Evolutionary conservation across 30 jellyfish, hydroid and myxozoan species (phyloP).

Genomic region (Turritopsis dohrnii): DNA sequence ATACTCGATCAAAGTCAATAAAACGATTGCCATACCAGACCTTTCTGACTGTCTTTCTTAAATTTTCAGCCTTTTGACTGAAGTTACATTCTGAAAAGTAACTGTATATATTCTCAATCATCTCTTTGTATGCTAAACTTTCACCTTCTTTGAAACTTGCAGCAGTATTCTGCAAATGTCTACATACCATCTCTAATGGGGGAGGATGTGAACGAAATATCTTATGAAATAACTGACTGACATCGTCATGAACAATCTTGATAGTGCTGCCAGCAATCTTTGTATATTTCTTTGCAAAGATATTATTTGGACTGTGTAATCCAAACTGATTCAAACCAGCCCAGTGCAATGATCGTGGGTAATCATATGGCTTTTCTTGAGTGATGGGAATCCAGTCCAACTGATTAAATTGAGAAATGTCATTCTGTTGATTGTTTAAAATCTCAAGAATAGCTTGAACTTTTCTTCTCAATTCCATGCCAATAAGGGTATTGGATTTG

Average conservation of each 20-base stretch:
- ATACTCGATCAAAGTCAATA: background rate
- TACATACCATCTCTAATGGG: background rate
- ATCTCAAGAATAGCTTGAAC: background rate
- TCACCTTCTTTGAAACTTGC: conserved; percentile 4
- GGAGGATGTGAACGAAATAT: background rate
- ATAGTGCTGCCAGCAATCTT: conserved; percentile 7
- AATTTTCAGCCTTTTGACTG: background rate
- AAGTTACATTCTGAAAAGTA: background rate
- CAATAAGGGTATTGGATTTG: no score
- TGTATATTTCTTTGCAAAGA: background rate
- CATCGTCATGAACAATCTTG: background rate
- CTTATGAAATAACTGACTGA: background rate
- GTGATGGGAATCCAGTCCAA: conserved; percentile 35
- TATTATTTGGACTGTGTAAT: background rate
- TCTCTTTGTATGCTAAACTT: conserved; percentile 4
- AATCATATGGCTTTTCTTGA: conserved; percentile 26
- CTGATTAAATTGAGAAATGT: background rate
- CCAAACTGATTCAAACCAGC: background rate
- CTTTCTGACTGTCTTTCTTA: background rate
- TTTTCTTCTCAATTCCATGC: background rate
- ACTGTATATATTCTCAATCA: background rate
- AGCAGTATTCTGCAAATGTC: conserved; percentile 1
- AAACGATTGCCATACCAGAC: conserved; percentile 23
- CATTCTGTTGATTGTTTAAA: background rate
- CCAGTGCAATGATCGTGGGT: conserved; percentile 50